These are phyloP conservation scores for Notiomystis cincta DNA, from an alignment of 2,113 vertebrate species.

Conservation along the genomic window DNA sequence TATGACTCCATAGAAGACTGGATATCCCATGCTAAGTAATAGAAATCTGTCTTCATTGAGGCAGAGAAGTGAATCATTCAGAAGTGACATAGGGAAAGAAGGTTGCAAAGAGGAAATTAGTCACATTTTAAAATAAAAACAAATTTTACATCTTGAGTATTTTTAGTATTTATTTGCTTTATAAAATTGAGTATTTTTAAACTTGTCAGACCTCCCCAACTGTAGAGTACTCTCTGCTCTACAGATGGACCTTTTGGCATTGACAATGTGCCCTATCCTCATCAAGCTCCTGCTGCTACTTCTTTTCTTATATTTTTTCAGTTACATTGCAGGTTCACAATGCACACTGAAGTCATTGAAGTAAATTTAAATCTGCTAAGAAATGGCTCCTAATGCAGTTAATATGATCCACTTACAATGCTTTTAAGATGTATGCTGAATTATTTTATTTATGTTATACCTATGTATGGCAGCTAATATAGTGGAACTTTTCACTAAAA, in stretches of 20 bases:
- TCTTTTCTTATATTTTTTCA: background rate
- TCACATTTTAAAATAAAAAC: background rate
- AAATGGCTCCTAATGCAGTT: background rate
- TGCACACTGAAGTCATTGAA: background rate
- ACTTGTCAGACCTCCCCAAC: background rate
- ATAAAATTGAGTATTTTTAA: background rate
- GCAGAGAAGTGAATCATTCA: background rate
- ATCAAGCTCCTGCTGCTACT: background rate
- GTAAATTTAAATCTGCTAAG: background rate
- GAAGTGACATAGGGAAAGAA: background rate
- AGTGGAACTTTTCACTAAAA: background rate
- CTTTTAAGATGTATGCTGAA: background rate
- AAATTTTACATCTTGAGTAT: background rate
- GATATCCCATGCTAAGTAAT: background rate
- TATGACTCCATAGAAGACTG: background rate
- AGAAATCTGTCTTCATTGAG: background rate
- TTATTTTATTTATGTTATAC: background rate
- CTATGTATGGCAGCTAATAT: background rate
- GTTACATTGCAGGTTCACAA: background rate
- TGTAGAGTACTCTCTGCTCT: background rate
- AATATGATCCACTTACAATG: background rate
- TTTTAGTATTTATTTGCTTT: background rate
- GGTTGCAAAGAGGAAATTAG: background rate
- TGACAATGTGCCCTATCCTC: background rate
- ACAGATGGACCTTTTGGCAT: background rate